These are phyloP conservation scores for Corythucha ciliata DNA, from an alignment of 2,888 invertebrate genomes.

Conservation along the genomic window DNA sequence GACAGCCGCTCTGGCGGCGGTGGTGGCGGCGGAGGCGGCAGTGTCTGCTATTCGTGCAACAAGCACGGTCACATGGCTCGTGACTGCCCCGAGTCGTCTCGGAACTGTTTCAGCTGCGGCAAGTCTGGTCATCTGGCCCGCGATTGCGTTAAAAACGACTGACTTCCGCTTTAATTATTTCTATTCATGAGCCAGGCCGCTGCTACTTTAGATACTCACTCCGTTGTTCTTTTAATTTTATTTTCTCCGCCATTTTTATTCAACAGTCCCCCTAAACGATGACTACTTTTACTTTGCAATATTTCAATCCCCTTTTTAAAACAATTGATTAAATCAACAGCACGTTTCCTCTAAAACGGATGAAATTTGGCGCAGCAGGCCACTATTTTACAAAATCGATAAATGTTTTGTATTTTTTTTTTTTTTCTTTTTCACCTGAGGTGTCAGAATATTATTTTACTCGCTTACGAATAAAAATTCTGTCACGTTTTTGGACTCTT, in stretches of 20 bases:
- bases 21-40: conserved; percentile 54
- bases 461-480: no score
- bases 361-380: background rate
- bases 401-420: no score
- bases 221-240: background rate
- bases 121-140: conserved; percentile 84
- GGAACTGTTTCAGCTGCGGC: conserved; percentile 88
- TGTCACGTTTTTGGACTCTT: background rate
- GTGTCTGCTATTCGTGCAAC: conserved; percentile 56
- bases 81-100: conserved; percentile 52
- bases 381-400: no score
- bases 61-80: conserved; percentile 62
- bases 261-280: no score
- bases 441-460: no score
- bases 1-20: conserved; percentile 48
- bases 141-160: conserved; percentile 54
- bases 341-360: background rate
- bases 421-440: no score
- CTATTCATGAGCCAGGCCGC: background rate
- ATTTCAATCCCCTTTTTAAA: no score
- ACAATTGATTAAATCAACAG: background rate
- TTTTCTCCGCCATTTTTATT: background rate
- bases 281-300: no score
- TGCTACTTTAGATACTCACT: background rate
- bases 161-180: conserved; percentile 21